A percentile compares a stretch with the other conserved stretches of the same genome.
Conservation (phyloP, 2,888 invertebrate genomes). For the Coenonympha arcania region DNA sequence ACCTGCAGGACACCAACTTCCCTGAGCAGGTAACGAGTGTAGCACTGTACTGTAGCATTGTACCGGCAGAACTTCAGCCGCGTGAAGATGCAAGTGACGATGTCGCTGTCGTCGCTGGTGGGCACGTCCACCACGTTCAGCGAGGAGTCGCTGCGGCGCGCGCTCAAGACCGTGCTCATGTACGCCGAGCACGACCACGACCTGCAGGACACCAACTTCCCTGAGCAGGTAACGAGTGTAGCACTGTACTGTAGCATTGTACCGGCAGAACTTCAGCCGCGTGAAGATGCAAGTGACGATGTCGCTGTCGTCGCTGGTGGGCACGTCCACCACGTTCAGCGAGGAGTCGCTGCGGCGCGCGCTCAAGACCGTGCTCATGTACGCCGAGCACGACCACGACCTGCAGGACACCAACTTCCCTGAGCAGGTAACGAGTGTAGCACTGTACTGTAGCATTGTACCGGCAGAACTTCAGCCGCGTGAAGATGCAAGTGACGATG, state of each 20-base stretch:
- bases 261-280: conserved; percentile 93
- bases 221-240: conserved; percentile 83
- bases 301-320: conserved; percentile 95
- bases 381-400: conserved; percentile 92
- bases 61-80: conserved; percentile 95
- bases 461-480: conserved; percentile 94
- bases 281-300: conserved; percentile 99
- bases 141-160: conserved; percentile 91
- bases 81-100: conserved; percentile 99
- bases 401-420: conserved; percentile 93
- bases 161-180: conserved; percentile 93
- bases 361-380: conserved; percentile 94
- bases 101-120: conserved; percentile 95
- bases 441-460: no score
- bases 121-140: conserved; percentile 92
- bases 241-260: no score
- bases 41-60: no score
- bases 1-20: conserved; percentile 91
- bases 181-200: conserved; percentile 94
- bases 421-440: conserved; percentile 81
- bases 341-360: conserved; percentile 93
- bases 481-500: conserved; percentile 99
- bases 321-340: conserved; percentile 90
- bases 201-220: conserved; percentile 91
- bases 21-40: conserved; percentile 85